Percentiles rank a stretch among this genome's conserved stretches.
These are phyloP conservation scores for Tigriopus japonicus DNA, from an alignment of 1,140 invertebrate genomes.

Conservation along the genomic window DNA sequence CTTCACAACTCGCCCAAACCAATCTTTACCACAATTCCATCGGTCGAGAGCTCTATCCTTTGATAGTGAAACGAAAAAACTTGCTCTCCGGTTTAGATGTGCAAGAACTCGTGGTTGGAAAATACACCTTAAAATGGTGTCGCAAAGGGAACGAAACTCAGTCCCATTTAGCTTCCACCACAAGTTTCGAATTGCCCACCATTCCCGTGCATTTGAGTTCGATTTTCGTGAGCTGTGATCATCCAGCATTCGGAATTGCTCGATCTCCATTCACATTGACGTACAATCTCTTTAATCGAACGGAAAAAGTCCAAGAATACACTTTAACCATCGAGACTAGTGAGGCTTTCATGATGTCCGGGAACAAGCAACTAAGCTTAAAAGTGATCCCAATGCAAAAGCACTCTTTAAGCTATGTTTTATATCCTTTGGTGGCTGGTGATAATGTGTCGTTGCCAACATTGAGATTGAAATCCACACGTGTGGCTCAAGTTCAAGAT, in stretches of 20 bases:
- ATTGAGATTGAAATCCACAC: not conserved
- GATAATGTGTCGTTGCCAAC: not conserved
- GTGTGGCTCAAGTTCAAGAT: conserved; percentile 4
- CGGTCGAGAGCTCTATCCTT: not conserved
- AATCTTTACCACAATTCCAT: not conserved
- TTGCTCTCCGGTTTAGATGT: not conserved
- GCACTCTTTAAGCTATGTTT: not conserved
- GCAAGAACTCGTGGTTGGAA: conserved; percentile 1
- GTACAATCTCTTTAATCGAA: not conserved
- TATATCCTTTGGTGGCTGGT: not conserved
- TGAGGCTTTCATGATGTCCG: conserved; percentile 9
- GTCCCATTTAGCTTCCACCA: not conserved
- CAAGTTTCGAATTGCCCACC: not conserved
- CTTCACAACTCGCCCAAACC: no score
- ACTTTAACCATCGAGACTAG: conserved; percentile 6
- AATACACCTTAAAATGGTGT: conserved; percentile 2
- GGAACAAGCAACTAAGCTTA: not conserved
- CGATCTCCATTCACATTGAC: not conserved
- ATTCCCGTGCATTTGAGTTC: not conserved
- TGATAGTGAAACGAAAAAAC: not conserved
- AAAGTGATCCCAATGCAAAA: not conserved
- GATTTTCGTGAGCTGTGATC: not conserved
- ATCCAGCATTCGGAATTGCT: not conserved
- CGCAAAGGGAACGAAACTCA: not conserved
- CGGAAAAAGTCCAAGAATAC: conserved; percentile 9